phyloP scores from a whole-genome alignment of 1,140 invertebrate species.

The Drosophila mauritiana region DNA sequence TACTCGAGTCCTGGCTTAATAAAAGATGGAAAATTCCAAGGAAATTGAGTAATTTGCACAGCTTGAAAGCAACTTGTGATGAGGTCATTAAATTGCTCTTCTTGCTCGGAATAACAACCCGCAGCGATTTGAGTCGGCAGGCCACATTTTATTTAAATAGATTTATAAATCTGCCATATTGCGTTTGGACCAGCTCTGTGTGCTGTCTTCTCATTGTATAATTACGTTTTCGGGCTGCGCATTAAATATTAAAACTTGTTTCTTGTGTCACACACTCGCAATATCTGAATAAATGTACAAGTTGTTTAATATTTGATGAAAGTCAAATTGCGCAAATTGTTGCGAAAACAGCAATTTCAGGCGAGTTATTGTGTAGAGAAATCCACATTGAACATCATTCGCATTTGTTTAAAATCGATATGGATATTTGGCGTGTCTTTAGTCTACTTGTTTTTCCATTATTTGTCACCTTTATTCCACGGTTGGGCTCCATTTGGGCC shows the following conservation, averaged over 20 bases:
- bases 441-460: constrained; percentile 10
- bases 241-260: constrained; percentile 43
- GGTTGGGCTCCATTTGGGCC: background rate
- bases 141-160: constrained; percentile 49
- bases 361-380: too few relatives aligned
- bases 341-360: too few relatives aligned
- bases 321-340: too few relatives aligned
- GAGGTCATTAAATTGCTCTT: constrained; percentile 10
- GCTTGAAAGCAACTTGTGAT: constrained; percentile 5
- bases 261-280: too few relatives aligned
- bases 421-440: too few relatives aligned
- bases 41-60: constrained; percentile 8
- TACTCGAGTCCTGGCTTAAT: constrained; percentile 11
- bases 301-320: too few relatives aligned
- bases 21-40: background rate
- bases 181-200: constrained; percentile 26
- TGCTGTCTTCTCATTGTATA: constrained; percentile 18
- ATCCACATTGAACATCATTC: too few relatives aligned
- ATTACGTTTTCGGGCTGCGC: constrained; percentile 31
- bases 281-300: background rate
- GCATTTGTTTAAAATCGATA: background rate
- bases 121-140: constrained; percentile 8
- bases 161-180: constrained; percentile 55
- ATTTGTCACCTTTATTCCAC: background rate
- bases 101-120: background rate